Evolutionary conservation across 2,888 invertebrate species (phyloP).

Genomic region (Synergus itoensis): DNA sequence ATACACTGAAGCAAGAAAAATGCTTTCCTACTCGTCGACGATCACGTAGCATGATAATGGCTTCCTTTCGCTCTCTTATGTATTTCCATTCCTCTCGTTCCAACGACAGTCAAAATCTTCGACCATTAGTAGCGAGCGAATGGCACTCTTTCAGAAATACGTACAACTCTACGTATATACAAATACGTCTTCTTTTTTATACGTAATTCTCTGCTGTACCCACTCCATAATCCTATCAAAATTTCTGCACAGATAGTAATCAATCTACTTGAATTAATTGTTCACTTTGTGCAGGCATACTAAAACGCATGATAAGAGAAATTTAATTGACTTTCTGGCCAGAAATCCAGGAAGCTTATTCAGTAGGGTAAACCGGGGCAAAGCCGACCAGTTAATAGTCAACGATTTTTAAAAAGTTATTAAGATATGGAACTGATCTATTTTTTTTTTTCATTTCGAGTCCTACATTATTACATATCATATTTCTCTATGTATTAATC

Average conservation of each 20-base stretch:
- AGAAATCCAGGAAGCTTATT: background rate
- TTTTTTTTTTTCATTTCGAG: too few relatives aligned
- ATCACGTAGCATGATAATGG: slow-evolving; percentile 76
- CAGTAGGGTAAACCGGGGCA: too few relatives aligned
- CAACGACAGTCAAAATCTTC: slow-evolving; percentile 74
- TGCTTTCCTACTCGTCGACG: slow-evolving; percentile 56
- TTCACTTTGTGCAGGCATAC: too few relatives aligned
- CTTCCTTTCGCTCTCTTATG: slow-evolving; percentile 71
- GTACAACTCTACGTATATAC: background rate
- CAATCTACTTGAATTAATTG: too few relatives aligned
- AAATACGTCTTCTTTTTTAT: too few relatives aligned
- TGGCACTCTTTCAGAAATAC: background rate
- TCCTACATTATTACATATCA: too few relatives aligned
- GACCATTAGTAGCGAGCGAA: slow-evolving; percentile 49
- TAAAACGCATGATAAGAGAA: background rate
- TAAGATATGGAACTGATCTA: too few relatives aligned
- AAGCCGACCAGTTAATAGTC: too few relatives aligned
- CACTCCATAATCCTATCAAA: too few relatives aligned
- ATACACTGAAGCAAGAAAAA: background rate
- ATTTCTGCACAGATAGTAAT: too few relatives aligned
- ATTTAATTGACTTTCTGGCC: background rate
- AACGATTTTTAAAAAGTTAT: too few relatives aligned
- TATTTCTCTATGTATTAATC: too few relatives aligned
- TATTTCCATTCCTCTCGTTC: slow-evolving; percentile 63
- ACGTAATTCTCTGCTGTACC: slow-evolving; percentile 43